Conservation (phyloP, 2,113 vertebrate genomes). For the Pithys albifrons region DNA sequence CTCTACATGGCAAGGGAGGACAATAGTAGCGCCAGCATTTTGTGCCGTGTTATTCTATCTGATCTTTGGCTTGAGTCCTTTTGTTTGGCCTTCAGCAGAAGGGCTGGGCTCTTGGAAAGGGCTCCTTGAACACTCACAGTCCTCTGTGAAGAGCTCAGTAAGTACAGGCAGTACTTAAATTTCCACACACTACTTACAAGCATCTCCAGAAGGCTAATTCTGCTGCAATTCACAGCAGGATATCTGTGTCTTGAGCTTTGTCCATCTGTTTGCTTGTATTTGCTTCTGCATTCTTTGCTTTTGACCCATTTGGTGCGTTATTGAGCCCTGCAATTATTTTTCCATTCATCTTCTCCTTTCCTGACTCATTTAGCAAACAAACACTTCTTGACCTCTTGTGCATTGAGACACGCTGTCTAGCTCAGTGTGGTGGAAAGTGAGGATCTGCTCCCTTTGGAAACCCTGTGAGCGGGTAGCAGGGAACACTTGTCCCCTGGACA, state of each 20-base stretch:
- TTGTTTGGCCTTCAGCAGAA: background rate
- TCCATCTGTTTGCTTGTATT: background rate
- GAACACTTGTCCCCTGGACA: background rate
- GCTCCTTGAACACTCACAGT: background rate
- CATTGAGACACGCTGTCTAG: accelerated
- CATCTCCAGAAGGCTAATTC: background rate
- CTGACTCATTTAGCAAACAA: conserved; percentile 20
- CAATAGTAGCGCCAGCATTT: background rate
- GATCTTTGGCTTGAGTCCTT: background rate
- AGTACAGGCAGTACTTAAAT: background rate
- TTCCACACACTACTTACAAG: background rate
- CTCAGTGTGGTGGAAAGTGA: background rate
- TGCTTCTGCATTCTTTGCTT: background rate
- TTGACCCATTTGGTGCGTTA: background rate
- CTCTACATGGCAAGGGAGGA: background rate
- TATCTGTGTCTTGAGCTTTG: background rate
- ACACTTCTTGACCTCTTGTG: background rate
- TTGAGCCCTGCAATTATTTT: background rate
- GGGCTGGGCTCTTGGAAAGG: background rate
- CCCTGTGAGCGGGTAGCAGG: background rate
- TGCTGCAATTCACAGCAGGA: background rate
- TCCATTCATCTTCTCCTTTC: background rate
- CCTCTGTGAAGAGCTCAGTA: background rate
- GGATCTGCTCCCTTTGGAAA: conserved; percentile 16
- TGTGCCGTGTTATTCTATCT: background rate